Base-by-base conservation (phyloP, 2,113 vertebrate species). In the Silurus meridionalis region DNA sequence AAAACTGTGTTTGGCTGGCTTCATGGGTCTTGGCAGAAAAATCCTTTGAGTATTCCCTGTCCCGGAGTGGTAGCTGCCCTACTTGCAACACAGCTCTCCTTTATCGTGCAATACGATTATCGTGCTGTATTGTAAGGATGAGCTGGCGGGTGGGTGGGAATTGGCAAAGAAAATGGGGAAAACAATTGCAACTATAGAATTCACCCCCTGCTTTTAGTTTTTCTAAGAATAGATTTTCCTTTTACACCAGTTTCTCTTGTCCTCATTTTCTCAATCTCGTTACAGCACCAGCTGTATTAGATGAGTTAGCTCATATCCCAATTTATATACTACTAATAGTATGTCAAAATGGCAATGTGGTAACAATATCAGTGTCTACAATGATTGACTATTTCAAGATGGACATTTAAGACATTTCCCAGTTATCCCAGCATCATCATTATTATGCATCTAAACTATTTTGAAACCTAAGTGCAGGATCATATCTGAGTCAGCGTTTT, bases 191-290 rank as follows among this genome's bases (percentile, higher is more conserved):
- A 46, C 13, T 28, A 83, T 14, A 75, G 21, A 67, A 9, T 67
- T 25, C 9, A 28, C 25, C 23, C 37, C 52, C 13, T 55, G 37
- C 71, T 93, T 91, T 93, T 92, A 92, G 8, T 80, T 92, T 89
- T 46, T 91, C 91, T 67, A 67, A 13, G 64, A 67, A 67, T 28
- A 11, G 64, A 67, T 67, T 25, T 37, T 28, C 10, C 25, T 13
- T 37, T 37, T 28, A 69, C 25, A 37, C 13, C 37, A 11, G 5
- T 69, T 69, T 37, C 25, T 25, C 66, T 37, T 2, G 8, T 69
- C 5, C 66, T 37, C 25, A 14, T 69, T 69, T 66, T 25, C 63
- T 25, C 63, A 63, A 6, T 63, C 7, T 23, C 21, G 23, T 23
- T 67, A 9, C 7, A 66, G n/a, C 64, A 25, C 10, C 64, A 37